Evolutionary conservation across 2,888 invertebrate species (phyloP), one percentile per base, ranked within the genome.

Genomic region (Spodoptera littoralis): DNA sequence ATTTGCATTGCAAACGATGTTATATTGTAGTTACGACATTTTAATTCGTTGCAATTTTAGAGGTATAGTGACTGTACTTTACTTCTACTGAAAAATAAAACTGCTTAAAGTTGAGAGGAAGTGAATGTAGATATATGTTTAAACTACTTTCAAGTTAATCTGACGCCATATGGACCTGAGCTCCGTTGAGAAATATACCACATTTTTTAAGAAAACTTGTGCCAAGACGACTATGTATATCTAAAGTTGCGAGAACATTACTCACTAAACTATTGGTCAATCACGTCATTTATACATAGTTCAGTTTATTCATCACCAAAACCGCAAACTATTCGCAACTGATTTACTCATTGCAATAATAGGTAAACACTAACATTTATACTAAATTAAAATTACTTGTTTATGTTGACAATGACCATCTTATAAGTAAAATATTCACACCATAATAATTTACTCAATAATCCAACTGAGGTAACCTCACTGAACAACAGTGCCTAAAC

Each of bases 1-100:
- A 72, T 78, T 65, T 65, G 56, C 60, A 70, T 67, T 30, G 49
- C 58, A 58, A 68, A 74, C 51, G 54, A 58, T 53, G 44, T 49
- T n/a, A 53, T 57, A 9, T 60, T 50, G 41, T 51, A 51, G 65
- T 70, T 67, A 43, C 54, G 51, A 44, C 60, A 47, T 60, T 60
- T 48, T 47, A 45, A 61, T 70, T 58, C 30, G 57, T 41, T 24
- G 30, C 27, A 50, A 47, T 67, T 70, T 55, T 48, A n/a, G n/a
- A n/a, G n/a, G n/a, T 18, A 18, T 59, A 36, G 41, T 11, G 22
- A 4, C 11, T 5, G 47, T 47, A 22, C 12, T 12, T 47, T 13
- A 6, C 12, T 43, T n/a, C 13, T 27, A 47, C 53, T 30, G 30
- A 5, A 27, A 43, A 2, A 58, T 48, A 50, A 24, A 24, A n/a